Evolutionary conservation across 2,797 vertebrate species (phyloP).

Genomic region (Enoplosus armatus): DNA sequence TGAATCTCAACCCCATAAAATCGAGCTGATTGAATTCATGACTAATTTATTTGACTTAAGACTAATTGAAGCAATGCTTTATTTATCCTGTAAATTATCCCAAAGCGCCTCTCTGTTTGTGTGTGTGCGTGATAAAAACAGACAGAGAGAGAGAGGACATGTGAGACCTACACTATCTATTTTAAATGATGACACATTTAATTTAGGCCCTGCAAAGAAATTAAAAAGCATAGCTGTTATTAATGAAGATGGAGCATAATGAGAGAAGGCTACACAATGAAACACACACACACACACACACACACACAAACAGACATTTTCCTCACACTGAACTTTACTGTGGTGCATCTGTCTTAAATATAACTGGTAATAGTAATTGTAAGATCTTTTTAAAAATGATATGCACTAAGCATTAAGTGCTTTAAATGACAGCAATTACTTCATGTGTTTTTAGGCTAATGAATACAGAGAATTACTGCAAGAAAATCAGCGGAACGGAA

Average conservation of each 20-base stretch:
- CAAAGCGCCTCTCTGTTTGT: conserved; percentile 58
- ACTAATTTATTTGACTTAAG: conserved; percentile 87
- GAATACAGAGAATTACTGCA: background rate
- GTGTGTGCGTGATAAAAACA: conserved; percentile 45
- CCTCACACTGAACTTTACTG: background rate
- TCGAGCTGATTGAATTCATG: conserved; percentile 82
- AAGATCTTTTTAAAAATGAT: background rate
- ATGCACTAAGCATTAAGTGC: background rate
- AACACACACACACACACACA: conserved; percentile 7
- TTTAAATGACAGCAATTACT: background rate
- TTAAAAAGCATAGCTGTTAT: conserved; percentile 81
- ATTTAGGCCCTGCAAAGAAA: conserved; percentile 79
- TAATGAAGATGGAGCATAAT: conserved; percentile 80
- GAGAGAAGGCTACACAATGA: conserved; percentile 52
- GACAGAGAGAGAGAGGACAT: conserved; percentile 47
- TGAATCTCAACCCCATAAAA: conserved; percentile 83
- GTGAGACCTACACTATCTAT: conserved; percentile 76
- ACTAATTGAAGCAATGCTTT: conserved; percentile 86
- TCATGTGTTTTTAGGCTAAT: background rate
- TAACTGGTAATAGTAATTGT: background rate
- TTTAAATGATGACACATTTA: conserved; percentile 81
- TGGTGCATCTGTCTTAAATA: background rate
- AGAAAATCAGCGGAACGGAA: background rate
- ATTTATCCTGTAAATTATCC: conserved; percentile 85
- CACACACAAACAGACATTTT: conserved; percentile 7